Evolutionary conservation across 2,888 invertebrate species (phyloP), one percentile per base, ranked within the genome.

Genomic region (Rutpela maculata): DNA sequence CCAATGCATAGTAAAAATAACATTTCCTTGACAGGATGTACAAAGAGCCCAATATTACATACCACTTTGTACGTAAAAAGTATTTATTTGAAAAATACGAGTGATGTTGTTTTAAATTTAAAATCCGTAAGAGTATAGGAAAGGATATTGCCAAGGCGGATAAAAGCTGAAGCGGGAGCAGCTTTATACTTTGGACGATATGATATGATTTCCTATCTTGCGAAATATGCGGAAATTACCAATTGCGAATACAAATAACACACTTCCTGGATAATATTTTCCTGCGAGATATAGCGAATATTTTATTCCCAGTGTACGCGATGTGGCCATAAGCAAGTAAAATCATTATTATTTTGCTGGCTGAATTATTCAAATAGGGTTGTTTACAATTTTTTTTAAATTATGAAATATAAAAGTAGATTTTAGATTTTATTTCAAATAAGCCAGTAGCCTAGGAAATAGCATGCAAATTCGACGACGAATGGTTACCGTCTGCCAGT

Each of bases 21-120:
- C 15, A 50, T 50, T 50, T 50, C 50, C n/a, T 50, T 50, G 50
- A 50, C 50, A 50, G 12, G n/a, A 50, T 50, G 50, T 50, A 50
- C 12, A 50, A 6, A n/a, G 50, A 50, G n/a, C 50, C 50, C 3
- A n/a, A 50, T 50, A 50, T 50, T 50, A 12, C 15, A 2, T 11
- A 50, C 50, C 50, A 50, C 15, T 50, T 15, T 50, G 12, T 43
- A n/a, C 2, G 50, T 50, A 50, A 50, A 50, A n/a, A n/a, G n/a
- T 50, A 50, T 50, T 50, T 50, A 50, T 50, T 50, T 50, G 50
- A n/a, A n/a, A 50, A 50, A 50, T 50, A n/a, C 50, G 50, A 50
- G n/a, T 50, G 50, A 50, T 50, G n/a, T 43, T 43, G 43, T n/a
- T 50, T 50, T 50, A 50, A 50, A 50, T 50, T 50, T 50, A 50